Percentiles rank a stretch among this genome's conserved stretches.
Conservation (phyloP, 2,888 invertebrate species). For the Sminthurinus aureus region DNA sequence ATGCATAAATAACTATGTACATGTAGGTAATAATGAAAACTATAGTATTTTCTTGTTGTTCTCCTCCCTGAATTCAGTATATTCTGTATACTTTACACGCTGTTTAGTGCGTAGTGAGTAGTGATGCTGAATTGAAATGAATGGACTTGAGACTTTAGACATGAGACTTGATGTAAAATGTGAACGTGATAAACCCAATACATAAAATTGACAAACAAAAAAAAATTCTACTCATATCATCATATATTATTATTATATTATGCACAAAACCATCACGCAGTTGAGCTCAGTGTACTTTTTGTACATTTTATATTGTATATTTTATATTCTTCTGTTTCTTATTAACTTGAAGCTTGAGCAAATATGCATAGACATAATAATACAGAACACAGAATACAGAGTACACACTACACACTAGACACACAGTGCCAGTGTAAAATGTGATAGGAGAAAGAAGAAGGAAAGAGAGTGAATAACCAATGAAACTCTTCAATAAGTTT, state of each 20-base stretch:
- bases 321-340: neutral
- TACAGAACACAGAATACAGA: neutral
- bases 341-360: neutral
- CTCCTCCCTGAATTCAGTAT: too few species aligned
- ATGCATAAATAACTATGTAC: neutral
- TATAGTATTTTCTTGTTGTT: neutral
- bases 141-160: neutral
- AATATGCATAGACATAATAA: neutral
- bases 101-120: too few species aligned
- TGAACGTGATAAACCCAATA: neutral
- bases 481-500: conserved; percentile 59
- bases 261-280: too few species aligned
- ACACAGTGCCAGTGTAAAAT: neutral
- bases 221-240: too few species aligned
- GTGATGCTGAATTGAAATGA: too few species aligned
- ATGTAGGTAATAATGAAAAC: neutral
- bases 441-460: conserved; percentile 12
- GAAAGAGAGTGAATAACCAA: conserved; percentile 52
- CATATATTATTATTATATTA: too few species aligned
- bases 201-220: conserved; percentile 4
- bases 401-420: neutral
- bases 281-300: neutral
- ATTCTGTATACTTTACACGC: too few species aligned
- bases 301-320: too few species aligned
- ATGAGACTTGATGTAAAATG: neutral